Evolutionary conservation across 2,113 vertebrate genomes (phyloP), one percentile per base, ranked within the genome.

Genomic region (Chitala chitala): DNA sequence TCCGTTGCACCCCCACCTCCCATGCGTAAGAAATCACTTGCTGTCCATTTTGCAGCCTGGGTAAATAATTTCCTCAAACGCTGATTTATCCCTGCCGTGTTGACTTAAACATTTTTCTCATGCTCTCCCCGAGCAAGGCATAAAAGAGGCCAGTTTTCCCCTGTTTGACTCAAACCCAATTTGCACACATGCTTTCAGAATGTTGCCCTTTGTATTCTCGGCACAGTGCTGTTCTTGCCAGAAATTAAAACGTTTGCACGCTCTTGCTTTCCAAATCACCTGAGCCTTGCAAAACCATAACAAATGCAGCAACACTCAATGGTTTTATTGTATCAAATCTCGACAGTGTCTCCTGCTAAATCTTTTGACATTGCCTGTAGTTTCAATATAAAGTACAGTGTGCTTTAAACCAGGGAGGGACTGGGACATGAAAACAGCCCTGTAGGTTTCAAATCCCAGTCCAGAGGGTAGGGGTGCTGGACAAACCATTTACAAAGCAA

Each of bases 171-270:
- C 29, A 26, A 15, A 44, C 56, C 56, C 56, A 50, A 29, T 38
- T 63, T 69, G 46, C 42, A 63, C 42, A 63, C 72, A 48, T n/a
- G 24, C 42, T 61, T 51, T 44, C 56, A 73, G 44, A 73, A 73
- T 48, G 29, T 50, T 59, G 24, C 26, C 40, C 44, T 15, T 63
- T 33, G 17, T 73, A 50, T 33, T 50, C 46, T 64, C 44, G 51
- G 72, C 31, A 33, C 44, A n/a, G 44, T 44, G 42, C 22, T 22
- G 15, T 64, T 64, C 51, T 36, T 55, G 69, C 33, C 36, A 46
- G 70, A 58, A 20, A 72, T 72, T 55, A 55, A 71, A 5, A 56
- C 38, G 42, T 59, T 63, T 48, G 71, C 56, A 58, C 8, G 40
- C 58, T 46, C 24, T 48, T 40, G 44, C 54, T 46, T 48, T 63